Evolutionary conservation across 2,113 vertebrate genomes (phyloP).

Genomic region (Poecilia latipinna): DNA sequence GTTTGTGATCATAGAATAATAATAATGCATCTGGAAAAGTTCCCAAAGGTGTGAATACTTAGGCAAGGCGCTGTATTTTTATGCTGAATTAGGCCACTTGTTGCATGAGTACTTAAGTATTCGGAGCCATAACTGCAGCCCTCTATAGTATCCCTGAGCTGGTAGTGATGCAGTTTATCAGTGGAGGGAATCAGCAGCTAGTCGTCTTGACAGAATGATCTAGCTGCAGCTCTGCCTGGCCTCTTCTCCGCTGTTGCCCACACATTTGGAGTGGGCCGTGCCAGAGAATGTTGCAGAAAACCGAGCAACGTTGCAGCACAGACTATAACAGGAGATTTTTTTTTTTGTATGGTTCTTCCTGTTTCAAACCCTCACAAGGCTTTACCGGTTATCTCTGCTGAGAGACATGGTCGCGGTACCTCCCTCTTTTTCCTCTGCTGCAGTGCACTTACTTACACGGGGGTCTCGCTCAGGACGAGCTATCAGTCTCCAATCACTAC

Average conservation of each 20-base stretch:
- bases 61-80: background rate
- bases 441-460: conserved; percentile 54
- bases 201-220: conserved; percentile 17
- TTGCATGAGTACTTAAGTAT: background rate
- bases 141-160: background rate
- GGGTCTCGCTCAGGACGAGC: conserved; percentile 47
- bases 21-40: background rate
- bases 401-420: conserved; percentile 30
- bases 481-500: conserved; percentile 57
- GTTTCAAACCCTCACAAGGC: conserved; percentile 18
- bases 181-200: conserved; percentile 18
- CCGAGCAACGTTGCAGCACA: background rate
- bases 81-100: background rate
- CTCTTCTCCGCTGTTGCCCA: conserved; percentile 48
- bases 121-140: background rate
- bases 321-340: too few relatives aligned
- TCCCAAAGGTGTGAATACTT: background rate
- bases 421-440: conserved; percentile 43
- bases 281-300: conserved; percentile 44
- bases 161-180: conserved; percentile 10
- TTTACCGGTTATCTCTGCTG: conserved; percentile 22
- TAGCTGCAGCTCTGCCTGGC: conserved; percentile 35
- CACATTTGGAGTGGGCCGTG: conserved; percentile 66
- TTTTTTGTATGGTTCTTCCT: background rate
- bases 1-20: too few relatives aligned